Conservation (phyloP, 2,113 vertebrate species). For the Petroica traversi region DNA sequence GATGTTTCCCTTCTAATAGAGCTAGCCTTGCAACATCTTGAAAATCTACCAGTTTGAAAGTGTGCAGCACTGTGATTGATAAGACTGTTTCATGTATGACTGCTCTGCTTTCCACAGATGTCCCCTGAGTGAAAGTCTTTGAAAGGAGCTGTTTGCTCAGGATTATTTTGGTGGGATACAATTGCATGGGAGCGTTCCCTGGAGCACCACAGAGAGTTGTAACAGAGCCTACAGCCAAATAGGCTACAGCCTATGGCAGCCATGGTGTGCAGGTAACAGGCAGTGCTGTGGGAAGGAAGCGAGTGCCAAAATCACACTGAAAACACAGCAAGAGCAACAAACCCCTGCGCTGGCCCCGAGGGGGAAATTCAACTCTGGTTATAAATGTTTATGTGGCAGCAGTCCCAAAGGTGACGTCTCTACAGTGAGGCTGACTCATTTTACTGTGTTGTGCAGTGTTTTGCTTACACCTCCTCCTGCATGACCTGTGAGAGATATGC, state of each 20-base stretch:
- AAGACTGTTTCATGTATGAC: not conserved
- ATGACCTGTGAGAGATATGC: not conserved
- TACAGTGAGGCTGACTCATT: not conserved
- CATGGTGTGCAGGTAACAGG: not conserved
- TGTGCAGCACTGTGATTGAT: not conserved
- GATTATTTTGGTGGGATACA: not conserved
- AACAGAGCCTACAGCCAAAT: not conserved
- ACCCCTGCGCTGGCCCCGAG: fast-evolving
- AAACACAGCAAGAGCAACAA: slow-evolving; percentile 9
- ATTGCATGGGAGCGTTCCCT: fast-evolving
- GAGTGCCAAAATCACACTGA: not conserved
- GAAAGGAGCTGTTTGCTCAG: not conserved
- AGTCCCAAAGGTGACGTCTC: not conserved
- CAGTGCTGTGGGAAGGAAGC: not conserved
- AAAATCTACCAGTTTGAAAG: not conserved
- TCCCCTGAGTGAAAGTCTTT: not conserved
- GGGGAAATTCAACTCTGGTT: not conserved
- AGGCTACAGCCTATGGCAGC: not conserved
- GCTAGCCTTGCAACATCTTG: not conserved
- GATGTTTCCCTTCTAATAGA: not conserved
- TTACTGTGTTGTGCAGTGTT: not conserved
- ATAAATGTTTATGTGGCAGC: not conserved
- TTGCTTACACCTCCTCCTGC: not conserved
- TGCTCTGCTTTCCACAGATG: not conserved
- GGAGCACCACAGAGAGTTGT: not conserved